phyloP scores from a whole-genome alignment of 2,113 vertebrate genomes.

The Perca fluviatilis region DNA sequence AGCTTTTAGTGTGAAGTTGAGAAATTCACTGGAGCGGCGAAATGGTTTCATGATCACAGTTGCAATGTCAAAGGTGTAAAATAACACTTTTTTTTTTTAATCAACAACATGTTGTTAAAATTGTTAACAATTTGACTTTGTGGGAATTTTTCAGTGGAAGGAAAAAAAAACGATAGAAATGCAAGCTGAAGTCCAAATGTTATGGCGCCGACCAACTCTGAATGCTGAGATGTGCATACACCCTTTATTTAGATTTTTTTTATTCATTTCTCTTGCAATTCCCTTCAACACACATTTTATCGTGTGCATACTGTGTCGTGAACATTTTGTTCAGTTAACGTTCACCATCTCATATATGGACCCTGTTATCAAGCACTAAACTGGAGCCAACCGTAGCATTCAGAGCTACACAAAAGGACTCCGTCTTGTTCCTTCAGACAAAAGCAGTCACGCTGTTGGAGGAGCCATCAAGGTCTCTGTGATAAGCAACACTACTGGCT shows the following conservation, averaged over 20 bases:
- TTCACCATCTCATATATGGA: slow-evolving; percentile 8
- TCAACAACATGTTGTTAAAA: no score
- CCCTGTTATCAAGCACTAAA: slow-evolving; percentile 8
- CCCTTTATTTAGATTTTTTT: not conserved
- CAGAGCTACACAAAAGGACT: slow-evolving; percentile 10
- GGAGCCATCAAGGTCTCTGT: slow-evolving; percentile 16
- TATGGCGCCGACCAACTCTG: not conserved
- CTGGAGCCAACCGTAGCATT: not conserved
- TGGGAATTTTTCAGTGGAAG: not conserved
- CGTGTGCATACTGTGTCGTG: not conserved
- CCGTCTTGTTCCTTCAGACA: slow-evolving; percentile 2
- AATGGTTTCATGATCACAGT: not conserved
- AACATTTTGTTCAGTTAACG: slow-evolving; percentile 18
- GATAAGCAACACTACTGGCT: slow-evolving; percentile 8
- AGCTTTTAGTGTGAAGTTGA: not conserved
- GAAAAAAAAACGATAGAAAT: not conserved
- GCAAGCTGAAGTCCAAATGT: no score
- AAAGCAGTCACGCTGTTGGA: not conserved
- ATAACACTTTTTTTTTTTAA: not conserved
- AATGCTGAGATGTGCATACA: not conserved
- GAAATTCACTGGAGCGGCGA: not conserved
- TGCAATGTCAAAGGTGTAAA: not conserved
- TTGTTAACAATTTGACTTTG: no score
- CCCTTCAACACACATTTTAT: not conserved
- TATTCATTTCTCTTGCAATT: not conserved